Base-by-base conservation (phyloP, 2,888 invertebrate genomes). In the Nebria brevicollis region DNA sequence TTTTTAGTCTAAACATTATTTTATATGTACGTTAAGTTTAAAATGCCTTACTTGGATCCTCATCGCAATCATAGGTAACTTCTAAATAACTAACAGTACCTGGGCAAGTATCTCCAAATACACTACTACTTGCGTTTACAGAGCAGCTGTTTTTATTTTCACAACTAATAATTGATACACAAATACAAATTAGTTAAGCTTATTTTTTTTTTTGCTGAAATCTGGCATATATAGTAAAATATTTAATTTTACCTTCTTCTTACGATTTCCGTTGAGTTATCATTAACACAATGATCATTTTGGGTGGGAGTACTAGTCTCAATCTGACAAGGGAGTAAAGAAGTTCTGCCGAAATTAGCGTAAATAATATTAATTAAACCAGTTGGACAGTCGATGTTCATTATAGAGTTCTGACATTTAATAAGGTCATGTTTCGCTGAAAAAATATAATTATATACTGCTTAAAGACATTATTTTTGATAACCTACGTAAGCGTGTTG, bases 51-150 rank as follows among this genome's bases (percentile, higher is more conserved):
- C 54, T 5, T 54, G 54, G 7, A 13, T 54, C 13, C 34, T 34
- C 70, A 25, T 1, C 25, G 15, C 70, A 70, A 25, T 13, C 15
- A 34, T 20, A 70, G 20, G 10, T 70, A 7, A 70, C 70, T 70
- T 70, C 34, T 25, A 70, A 34, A 25, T 70, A 70, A 1, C n/a
- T 66, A 7, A 2, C 66, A 7, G 25, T 25, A 20, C 70, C 70
- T 70, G 5, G 11, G 13, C 70, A 70, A 70, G 20, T 13, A 70
- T 70, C 70, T 34, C 70, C 70, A 26, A 70, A 70, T 5, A 70
- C 70, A 7, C 15, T 34, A 7, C 0, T 10, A 26, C 11, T 70
- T 25, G 13, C 70, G 10, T 70, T 70, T 15, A 70, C 25, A 70
- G 34, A 26, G 70, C 70, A 70, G 34, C n/a, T 26, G 4, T 70